A percentile compares a stretch with the other conserved stretches of the same genome.
Conservation (phyloP, 2,113 vertebrate species). For the Mohoua ochrocephala region DNA sequence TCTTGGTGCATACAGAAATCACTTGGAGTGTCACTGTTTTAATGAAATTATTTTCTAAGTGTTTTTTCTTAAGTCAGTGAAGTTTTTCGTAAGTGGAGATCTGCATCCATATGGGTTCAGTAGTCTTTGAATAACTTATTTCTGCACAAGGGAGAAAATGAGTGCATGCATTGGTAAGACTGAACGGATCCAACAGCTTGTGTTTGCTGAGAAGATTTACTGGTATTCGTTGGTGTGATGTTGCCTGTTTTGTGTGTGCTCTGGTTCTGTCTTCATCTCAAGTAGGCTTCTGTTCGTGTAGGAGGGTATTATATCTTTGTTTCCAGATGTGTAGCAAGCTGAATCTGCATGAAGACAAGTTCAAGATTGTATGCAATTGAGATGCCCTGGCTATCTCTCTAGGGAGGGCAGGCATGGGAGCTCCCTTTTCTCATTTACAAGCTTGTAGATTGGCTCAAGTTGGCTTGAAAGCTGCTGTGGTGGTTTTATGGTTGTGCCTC, state of each 20-base stretch:
- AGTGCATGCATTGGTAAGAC: background rate
- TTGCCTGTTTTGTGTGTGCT: background rate
- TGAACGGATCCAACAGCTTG: background rate
- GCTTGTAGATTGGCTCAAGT: background rate
- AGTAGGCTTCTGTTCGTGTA: background rate
- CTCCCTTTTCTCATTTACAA: background rate
- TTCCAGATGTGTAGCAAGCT: background rate
- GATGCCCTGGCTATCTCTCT: background rate
- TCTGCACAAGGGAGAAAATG: background rate
- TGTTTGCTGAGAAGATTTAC: background rate
- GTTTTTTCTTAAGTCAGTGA: background rate
- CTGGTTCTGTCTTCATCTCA: background rate
- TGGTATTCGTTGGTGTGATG: background rate
- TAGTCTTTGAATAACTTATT: background rate
- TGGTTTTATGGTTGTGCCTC: background rate
- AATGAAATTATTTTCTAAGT: background rate
- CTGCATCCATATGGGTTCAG: background rate
- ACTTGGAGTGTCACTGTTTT: background rate
- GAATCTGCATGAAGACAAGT: fast-evolving
- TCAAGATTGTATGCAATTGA: background rate
- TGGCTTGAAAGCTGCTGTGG: background rate
- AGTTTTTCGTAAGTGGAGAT: background rate
- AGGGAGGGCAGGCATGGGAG: background rate
- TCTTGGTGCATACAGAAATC: background rate
- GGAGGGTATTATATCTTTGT: background rate